Conservation (phyloP, 1,140 invertebrate species). For the Tigriopus japonicus region DNA sequence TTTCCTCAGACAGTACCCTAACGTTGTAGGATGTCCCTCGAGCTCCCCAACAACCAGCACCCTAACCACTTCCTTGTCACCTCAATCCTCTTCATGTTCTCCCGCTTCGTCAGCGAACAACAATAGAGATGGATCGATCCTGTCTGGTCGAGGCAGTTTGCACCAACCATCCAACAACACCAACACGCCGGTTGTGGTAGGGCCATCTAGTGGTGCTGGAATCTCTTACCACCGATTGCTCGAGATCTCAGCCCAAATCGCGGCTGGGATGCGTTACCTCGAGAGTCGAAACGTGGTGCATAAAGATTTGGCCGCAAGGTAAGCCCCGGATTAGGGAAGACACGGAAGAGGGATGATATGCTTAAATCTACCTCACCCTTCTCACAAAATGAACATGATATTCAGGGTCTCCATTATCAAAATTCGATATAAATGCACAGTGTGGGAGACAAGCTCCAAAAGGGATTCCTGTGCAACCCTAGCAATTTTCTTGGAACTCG, state of each 20-base stretch:
- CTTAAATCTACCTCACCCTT: background rate
- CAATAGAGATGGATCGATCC: slow-evolving; percentile 19
- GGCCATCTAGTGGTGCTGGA: background rate
- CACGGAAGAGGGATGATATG: slow-evolving; percentile 3
- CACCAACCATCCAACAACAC: background rate
- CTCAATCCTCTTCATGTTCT: background rate
- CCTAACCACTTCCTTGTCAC: background rate
- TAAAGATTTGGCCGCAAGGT: slow-evolving; percentile 64
- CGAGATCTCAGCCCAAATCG: slow-evolving; percentile 22
- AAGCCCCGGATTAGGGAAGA: background rate
- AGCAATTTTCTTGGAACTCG: too few species aligned
- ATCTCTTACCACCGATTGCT: slow-evolving; percentile 12
- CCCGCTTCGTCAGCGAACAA: background rate
- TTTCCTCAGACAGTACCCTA: slow-evolving; percentile 33
- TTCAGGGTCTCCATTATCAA: background rate
- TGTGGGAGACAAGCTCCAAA: too few species aligned
- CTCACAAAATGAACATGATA: background rate
- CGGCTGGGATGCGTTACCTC: slow-evolving; percentile 21
- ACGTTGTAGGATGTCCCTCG: background rate
- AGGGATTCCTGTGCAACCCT: too few species aligned
- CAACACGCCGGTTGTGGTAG: background rate
- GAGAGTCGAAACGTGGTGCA: slow-evolving; percentile 41
- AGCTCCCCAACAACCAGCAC: background rate
- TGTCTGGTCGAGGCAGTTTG: slow-evolving; percentile 19
- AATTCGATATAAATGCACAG: too few species aligned